These are phyloP conservation scores for Diorhabda elongata DNA, from an alignment of 1,140 invertebrate species.

Conservation along the genomic window DNA sequence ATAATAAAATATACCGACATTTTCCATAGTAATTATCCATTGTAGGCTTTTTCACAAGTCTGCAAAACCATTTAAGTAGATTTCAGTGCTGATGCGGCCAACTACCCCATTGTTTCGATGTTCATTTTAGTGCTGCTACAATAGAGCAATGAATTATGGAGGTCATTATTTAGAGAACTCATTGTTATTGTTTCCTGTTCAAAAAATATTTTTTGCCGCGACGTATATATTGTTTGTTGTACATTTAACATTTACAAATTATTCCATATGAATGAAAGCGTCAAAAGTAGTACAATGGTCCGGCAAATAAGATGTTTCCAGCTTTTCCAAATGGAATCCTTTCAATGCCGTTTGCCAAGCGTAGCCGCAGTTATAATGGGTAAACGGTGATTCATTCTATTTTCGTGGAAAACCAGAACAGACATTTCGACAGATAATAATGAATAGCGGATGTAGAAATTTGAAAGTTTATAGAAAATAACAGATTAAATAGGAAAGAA, in stretches of 20 bases:
- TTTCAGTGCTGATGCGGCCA: not conserved
- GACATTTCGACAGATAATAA: constrained; percentile 2
- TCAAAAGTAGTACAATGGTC: constrained; percentile 1
- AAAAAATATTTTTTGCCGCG: not conserved
- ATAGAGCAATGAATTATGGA: not conserved
- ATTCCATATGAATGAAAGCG: constrained; percentile 2
- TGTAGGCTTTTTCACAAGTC: not conserved
- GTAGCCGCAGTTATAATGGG: not conserved
- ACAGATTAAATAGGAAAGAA: too few relatives aligned
- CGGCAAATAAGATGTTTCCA: constrained; percentile 2
- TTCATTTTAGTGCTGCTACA: not conserved
- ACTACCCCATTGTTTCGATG: constrained; percentile 1
- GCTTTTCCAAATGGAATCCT: constrained; percentile 2
- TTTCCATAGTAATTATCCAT: not conserved
- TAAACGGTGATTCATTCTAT: constrained; percentile 2
- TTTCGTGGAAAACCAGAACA: not conserved
- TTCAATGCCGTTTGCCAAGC: not conserved
- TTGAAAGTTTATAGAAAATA: too few relatives aligned
- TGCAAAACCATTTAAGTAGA: not conserved
- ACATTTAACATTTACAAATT: constrained; percentile 1
- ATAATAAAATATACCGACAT: not conserved
- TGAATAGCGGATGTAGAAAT: too few relatives aligned
- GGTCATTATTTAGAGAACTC: constrained; percentile 2
- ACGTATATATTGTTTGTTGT: not conserved
- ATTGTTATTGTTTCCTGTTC: constrained; percentile 2